Base-by-base conservation (phyloP, 2,113 vertebrate species). In the Cololabis saira region DNA sequence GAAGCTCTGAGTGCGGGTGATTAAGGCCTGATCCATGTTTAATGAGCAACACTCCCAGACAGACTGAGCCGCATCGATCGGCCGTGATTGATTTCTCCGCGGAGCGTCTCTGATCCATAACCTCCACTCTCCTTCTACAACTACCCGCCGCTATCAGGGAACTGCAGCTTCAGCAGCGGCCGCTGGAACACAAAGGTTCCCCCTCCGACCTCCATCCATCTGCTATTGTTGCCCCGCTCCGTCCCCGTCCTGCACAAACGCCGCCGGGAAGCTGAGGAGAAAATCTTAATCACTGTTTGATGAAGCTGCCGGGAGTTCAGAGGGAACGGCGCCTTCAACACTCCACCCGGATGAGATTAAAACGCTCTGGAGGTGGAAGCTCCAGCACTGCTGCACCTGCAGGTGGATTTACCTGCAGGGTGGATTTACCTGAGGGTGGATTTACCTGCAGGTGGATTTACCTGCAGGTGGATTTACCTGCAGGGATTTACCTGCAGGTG, bases 171-270 rank as follows among this genome's bases (percentile, higher is more conserved):
- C 65, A 37, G 56, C 61, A 41, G 72, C 74, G 47, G 43, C 75
- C 81, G 86, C 91, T 89, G 89, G 86, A 85, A 88, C 79, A 62
- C 73, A 85, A 75, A 78, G 82, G 86, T 91, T 79, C 90, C 87
- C 87, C 78, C 61, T 64, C 56, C 64, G 67, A 75, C 76, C 74
- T 71, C 15, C 57, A 92, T 92, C 41, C 78, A 91, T 88, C 71
- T 12, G 0, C 30, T 33, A 80, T 81, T 82, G 70, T 74, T 84
- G 64, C 81, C 78, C 68, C 75, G 50, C 67, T 87, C 74, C 42
- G 79, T 82, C 66, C 30, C 72, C 57, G 27, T 41, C 60, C 75
- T 74, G 79, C 73, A 14, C 16, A 47, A 27, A 61, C 50, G 61
- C 60, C 40, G 71, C 74, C 66, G n/a, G 49, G 70, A 30, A 12